A percentile compares a stretch with the other conserved stretches of the same genome.
Conservation (phyloP, 1,140 invertebrate genomes). For the Luehdorfia chinensis region DNA sequence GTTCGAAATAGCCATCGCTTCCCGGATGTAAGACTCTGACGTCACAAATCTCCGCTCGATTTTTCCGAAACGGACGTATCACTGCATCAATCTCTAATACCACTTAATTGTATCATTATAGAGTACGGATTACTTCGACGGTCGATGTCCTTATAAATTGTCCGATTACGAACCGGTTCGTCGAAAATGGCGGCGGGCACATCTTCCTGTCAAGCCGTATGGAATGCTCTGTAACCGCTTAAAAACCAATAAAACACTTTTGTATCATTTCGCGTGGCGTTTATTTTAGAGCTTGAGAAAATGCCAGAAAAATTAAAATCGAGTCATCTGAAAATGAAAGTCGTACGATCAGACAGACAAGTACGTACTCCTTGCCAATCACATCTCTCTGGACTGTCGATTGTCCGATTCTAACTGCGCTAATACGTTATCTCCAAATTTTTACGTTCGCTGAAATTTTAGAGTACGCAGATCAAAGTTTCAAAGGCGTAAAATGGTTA, state of each 20-base stretch:
- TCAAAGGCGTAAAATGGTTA: no score
- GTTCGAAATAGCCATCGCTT: constrained; percentile 64
- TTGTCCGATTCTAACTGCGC: neutral
- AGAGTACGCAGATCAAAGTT: no score
- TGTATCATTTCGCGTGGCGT: neutral
- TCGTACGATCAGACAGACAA: neutral
- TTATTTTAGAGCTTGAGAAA: constrained; percentile 7
- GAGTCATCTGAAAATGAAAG: constrained; percentile 2
- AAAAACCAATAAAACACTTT: constrained; percentile 11
- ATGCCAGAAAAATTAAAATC: constrained; percentile 8
- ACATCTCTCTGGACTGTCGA: neutral
- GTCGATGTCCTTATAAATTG: constrained; percentile 9
- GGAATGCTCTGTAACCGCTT: neutral
- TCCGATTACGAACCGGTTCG: constrained; percentile 3
- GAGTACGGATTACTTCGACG: constrained; percentile 27
- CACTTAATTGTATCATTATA: constrained; percentile 27
- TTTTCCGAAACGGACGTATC: constrained; percentile 37
- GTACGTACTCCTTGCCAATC: neutral
- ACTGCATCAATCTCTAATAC: constrained; percentile 33
- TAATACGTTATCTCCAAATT: constrained; percentile 7
- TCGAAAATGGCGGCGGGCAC: constrained; percentile 3
- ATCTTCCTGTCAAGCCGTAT: constrained; percentile 1
- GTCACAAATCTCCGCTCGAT: constrained; percentile 61
- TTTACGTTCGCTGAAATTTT: neutral
- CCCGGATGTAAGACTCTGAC: constrained; percentile 64